Base-by-base conservation (phyloP, 2,113 vertebrate genomes). In the Jaculus jaculus region DNA sequence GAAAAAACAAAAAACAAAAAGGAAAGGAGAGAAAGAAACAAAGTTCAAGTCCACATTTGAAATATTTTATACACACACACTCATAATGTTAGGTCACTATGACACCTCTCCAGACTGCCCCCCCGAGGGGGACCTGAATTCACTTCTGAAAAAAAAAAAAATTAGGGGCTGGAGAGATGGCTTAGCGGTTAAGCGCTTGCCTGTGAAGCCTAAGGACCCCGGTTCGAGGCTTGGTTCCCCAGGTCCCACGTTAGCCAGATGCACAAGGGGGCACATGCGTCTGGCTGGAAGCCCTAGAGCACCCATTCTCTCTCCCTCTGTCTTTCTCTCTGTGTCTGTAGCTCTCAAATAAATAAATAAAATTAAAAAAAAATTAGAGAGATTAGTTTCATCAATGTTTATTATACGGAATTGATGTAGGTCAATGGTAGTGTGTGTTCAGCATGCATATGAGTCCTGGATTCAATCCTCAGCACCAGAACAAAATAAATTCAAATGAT, bases 331-430 rank as follows among this genome's bases (percentile, higher is more conserved):
- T n/a, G n/a, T n/a, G n/a, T n/a, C n/a, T n/a, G n/a, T n/a, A n/a
- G n/a, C n/a, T n/a, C n/a, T n/a, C n/a, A n/a, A n/a, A n/a, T n/a
- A n/a, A n/a, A n/a, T n/a, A n/a, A n/a, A n/a, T n/a, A n/a, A n/a
- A n/a, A n/a, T n/a, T n/a, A n/a, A n/a, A n/a, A n/a, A n/a, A 96
- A 89, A 95, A 6, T 86, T 60, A 93, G 81, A 95, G 65, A 81
- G 23, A 91, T 73, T 39, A 90, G 47, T 23, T 90, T 87, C 37
- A 93, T 54, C 84, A 92, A 94, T 47, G 83, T 69, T 90, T 81
- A 94, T 65, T 66, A 68, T 68, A 66, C 42, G 47, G 28, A 61
- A 34, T 24, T 66, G 28, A 71, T 75, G 0, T 30, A 83, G n/a
- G 42, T 72, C 84, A 86, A 80, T 73, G 75, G 28, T 39, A 73